These are phyloP conservation scores for Brotula barbata DNA, from an alignment of 2,797 vertebrate genomes.

Conservation along the genomic window DNA sequence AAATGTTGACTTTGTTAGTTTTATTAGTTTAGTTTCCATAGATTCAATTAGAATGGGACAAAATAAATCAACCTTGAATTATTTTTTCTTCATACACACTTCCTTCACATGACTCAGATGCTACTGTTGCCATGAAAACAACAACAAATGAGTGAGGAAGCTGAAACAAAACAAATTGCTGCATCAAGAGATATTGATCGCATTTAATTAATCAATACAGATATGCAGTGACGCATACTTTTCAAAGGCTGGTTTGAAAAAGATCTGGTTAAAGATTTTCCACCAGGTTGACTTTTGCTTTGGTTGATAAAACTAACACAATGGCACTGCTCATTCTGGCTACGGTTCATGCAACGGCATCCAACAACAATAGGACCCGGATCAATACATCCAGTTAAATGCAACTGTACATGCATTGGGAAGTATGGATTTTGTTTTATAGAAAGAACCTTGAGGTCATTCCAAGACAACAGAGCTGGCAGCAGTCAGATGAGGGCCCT, in stretches of 20 bases:
- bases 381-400: slow-evolving; percentile 70
- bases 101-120: slow-evolving; percentile 19
- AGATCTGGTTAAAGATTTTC: slow-evolving; percentile 38
- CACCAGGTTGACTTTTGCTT: slow-evolving; percentile 32
- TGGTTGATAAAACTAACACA: slow-evolving; percentile 28
- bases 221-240: slow-evolving; percentile 10
- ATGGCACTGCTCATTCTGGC: slow-evolving; percentile 15
- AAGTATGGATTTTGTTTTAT: slow-evolving; percentile 55
- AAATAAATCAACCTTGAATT: slow-evolving; percentile 15
- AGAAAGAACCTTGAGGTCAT: slow-evolving; percentile 56
- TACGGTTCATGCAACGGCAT: slow-evolving; percentile 28
- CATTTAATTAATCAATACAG: slow-evolving; percentile 41
- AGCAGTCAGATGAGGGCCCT: slow-evolving; percentile 9
- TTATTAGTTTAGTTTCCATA: no score
- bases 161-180: not conserved
- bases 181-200: slow-evolving; percentile 37
- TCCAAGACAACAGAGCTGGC: slow-evolving; percentile 31
- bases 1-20: no score
- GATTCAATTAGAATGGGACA: slow-evolving; percentile 6
- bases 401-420: slow-evolving; percentile 48
- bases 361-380: slow-evolving; percentile 48
- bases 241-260: slow-evolving; percentile 2
- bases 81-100: slow-evolving; percentile 25
- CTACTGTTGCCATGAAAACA: slow-evolving; percentile 9
- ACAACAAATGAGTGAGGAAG: slow-evolving; percentile 13